Conservation (phyloP, 2,797 vertebrate species). For the Myioborus miniatus region DNA sequence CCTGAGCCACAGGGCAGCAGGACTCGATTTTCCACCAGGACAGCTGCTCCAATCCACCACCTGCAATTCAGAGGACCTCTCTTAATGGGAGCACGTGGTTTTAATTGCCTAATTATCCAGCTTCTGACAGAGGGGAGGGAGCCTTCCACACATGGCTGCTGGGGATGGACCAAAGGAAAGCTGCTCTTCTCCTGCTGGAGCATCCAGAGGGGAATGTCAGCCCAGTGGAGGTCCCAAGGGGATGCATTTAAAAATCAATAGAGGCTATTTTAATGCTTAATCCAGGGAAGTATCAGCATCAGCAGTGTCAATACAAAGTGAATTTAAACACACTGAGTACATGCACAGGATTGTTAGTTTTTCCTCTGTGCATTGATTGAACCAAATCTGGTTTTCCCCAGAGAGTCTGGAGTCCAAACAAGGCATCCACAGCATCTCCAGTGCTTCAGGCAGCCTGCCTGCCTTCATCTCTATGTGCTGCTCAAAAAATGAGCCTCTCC, state of each 20-base stretch:
- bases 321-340: background rate
- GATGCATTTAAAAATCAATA: constrained; percentile 44
- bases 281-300: constrained; percentile 5
- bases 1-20: background rate
- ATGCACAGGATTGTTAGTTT: background rate
- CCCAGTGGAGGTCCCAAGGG: background rate
- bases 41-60: background rate
- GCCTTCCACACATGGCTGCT: fast-evolving
- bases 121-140: background rate
- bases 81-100: background rate
- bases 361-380: background rate
- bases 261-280: background rate
- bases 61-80: background rate
- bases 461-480: background rate
- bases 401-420: background rate
- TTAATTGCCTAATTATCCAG: background rate
- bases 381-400: background rate
- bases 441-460: background rate
- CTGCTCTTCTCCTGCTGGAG: background rate
- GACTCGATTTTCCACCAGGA: background rate
- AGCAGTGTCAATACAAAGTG: constrained; percentile 7
- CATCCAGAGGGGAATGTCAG: background rate
- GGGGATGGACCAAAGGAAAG: background rate
- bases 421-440: background rate
- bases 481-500: background rate